Base-by-base conservation (phyloP, 2,113 vertebrate genomes). In the zebrafish (Danio rerio) region DNA sequence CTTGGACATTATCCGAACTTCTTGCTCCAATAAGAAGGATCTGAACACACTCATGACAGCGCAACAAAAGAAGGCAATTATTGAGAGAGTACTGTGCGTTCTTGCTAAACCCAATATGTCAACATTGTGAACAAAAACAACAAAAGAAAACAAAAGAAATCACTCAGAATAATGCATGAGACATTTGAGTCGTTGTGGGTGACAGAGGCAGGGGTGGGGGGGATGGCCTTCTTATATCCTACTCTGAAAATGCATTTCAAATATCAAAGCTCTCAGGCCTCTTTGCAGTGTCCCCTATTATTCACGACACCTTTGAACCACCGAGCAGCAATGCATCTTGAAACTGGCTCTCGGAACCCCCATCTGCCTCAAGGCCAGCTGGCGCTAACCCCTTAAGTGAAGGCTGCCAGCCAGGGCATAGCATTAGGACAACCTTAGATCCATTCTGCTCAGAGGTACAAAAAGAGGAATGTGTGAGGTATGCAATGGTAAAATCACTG, bases 261-360 rank as follows among this genome's bases (percentile, higher is more conserved):
- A 79, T 88, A 91, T 87, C 84, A 91, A 91, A 87, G 89, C 90
- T 88, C 84, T 71, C 89, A 86, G 88, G 84, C 91, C 89, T 77
- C 86, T 90, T 91, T 89, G 86, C 89, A 88, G 86, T 84, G 53
- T 73, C 61, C 58, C 88, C 90, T 88, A 92, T 93, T 94, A 92
- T 92, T 91, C 86, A 88, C 84, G 78, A 92, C 92, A 94, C 91
- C 91, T 93, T 93, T 94, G 93, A 93, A 92, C 89, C 87, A 92
- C 91, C 92, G 91, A 94, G 90, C 83, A 84, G 88, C 84, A 92
- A 91, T 93, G 91, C 92, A 90, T 86, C 90, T 88, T 82, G 82
- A 90, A 89, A 88, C 93, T 94, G 93, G 92, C 92, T 90, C 42
- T 85, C 89, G 87, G 84, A 85, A 90, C 91, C 92, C 92, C 91